These are phyloP conservation scores for Eriosoma lanigerum DNA, from an alignment of 1,140 invertebrate genomes.

Conservation along the genomic window DNA sequence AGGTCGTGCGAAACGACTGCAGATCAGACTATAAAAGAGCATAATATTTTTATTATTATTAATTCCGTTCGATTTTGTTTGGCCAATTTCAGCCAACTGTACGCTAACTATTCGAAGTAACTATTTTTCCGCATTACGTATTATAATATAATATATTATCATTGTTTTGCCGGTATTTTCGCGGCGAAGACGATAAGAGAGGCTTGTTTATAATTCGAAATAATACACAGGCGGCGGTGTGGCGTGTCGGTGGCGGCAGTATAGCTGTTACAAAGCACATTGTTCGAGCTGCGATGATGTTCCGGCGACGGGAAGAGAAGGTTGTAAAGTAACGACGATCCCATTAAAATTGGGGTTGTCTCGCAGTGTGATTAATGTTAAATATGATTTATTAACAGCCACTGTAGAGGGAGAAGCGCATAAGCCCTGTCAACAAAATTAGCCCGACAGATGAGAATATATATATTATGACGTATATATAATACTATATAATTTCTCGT, in stretches of 20 bases:
- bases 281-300: background rate
- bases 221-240: background rate
- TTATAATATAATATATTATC: background rate
- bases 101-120: too few species aligned
- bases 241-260: background rate
- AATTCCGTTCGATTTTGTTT: too few species aligned
- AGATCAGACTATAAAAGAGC: too few species aligned
- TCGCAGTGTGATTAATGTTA: constrained; percentile 45
- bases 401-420: background rate
- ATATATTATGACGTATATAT: constrained; percentile 11
- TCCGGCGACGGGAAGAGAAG: background rate
- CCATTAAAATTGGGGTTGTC: constrained; percentile 49
- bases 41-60: too few species aligned
- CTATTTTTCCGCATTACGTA: too few species aligned
- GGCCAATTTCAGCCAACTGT: too few species aligned
- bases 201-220: background rate
- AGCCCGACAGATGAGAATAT: constrained; percentile 35
- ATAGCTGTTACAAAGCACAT: constrained; percentile 17
- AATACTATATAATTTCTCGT: constrained; percentile 24
- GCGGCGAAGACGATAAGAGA: background rate
- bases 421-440: constrained; percentile 48
- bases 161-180: background rate
- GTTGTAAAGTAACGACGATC: constrained; percentile 43
- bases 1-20: constrained; percentile 6
- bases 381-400: constrained; percentile 49